A percentile compares a stretch with the other conserved stretches of the same genome.
Evolutionary conservation across 2,113 vertebrate genomes (phyloP).

Genomic region (Onychorhynchus coronatus): DNA sequence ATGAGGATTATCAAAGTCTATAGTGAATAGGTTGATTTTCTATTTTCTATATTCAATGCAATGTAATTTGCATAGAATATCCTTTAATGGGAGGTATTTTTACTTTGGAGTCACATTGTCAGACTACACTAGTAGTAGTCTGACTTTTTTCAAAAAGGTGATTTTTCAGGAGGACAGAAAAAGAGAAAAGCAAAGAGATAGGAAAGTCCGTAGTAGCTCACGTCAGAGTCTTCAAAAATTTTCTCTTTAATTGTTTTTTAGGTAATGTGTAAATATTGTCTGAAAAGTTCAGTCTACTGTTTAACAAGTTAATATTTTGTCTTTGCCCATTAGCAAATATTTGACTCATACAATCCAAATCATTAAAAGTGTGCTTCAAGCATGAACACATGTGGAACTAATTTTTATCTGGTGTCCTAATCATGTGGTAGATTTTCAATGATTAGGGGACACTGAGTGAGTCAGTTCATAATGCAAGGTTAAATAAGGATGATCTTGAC

Average conservation of each 20-base stretch:
- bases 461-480: slow-evolving; percentile 32
- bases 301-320: slow-evolving; percentile 41
- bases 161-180: not conserved
- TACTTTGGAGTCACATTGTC: not conserved
- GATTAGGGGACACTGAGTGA: not conserved
- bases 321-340: slow-evolving; percentile 51
- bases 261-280: not conserved
- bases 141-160: not conserved
- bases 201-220: not conserved
- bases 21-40: not conserved
- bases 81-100: not conserved
- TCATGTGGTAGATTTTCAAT: not conserved
- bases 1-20: not conserved
- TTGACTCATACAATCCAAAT: slow-evolving; percentile 44
- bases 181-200: not conserved
- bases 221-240: not conserved
- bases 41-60: too few relatives aligned
- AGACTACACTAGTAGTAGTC: not conserved
- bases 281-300: not conserved
- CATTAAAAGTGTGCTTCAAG: slow-evolving; percentile 31
- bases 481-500: slow-evolving; percentile 49
- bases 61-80: not conserved
- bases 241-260: not conserved
- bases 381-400: not conserved
- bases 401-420: slow-evolving; percentile 39